Evolutionary conservation across 2,888 invertebrate species (phyloP).

Genomic region (Icerya purchasi): DNA sequence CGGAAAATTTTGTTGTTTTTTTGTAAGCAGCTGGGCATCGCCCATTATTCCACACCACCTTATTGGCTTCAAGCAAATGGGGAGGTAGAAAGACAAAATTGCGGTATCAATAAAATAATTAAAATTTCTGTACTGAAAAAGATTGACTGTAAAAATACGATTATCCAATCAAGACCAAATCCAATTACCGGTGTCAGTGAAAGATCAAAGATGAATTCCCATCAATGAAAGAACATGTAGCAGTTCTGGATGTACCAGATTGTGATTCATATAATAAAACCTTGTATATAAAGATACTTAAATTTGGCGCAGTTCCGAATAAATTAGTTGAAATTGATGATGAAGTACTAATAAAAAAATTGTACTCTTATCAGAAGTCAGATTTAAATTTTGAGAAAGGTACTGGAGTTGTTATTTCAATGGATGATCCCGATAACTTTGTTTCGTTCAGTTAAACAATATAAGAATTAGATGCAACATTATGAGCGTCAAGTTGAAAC

Average conservation of each 20-base stretch:
- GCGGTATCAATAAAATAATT: background rate
- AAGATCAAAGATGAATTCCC: background rate
- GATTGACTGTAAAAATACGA: background rate
- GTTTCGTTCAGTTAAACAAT: background rate
- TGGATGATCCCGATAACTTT: background rate
- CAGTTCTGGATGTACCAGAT: background rate
- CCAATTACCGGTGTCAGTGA: too few species aligned
- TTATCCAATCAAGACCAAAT: too few species aligned
- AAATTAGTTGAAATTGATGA: background rate
- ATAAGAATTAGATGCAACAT: constrained; percentile 5
- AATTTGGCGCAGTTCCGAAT: background rate
- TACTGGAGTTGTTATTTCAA: background rate
- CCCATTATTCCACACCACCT: background rate
- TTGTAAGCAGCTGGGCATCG: background rate
- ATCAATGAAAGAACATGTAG: background rate
- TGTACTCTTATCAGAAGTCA: background rate
- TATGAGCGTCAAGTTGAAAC: too few species aligned
- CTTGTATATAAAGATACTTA: background rate
- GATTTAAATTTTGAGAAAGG: constrained; percentile 3
- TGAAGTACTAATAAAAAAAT: background rate
- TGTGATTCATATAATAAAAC: background rate
- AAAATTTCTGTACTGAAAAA: too few species aligned
- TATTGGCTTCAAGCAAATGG: constrained; percentile 7
- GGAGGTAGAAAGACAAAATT: constrained; percentile 1
- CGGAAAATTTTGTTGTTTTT: background rate